phyloP scores from a whole-genome alignment of 1,140 invertebrate genomes.

The Scaptomyza hsui region DNA sequence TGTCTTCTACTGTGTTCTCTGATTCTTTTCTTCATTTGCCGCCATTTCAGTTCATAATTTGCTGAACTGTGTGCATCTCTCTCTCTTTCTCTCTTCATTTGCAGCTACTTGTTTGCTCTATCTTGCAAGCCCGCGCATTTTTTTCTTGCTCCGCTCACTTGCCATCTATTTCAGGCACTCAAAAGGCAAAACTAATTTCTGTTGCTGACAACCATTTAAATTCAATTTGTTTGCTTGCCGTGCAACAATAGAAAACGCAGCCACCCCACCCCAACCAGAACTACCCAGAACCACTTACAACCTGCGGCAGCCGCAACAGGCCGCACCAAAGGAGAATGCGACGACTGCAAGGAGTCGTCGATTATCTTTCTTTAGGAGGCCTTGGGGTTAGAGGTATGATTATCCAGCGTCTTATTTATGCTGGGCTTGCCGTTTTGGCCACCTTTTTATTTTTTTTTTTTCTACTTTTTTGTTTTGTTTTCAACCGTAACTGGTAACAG shows the following conservation, averaged over 20 bases:
- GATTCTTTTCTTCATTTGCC: constrained; percentile 6
- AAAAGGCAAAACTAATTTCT: constrained; percentile 74
- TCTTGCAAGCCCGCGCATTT: not conserved
- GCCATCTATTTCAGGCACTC: constrained; percentile 31
- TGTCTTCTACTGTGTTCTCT: not conserved
- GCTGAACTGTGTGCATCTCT: constrained; percentile 1
- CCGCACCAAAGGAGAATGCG: constrained; percentile 12
- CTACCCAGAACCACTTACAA: not conserved
- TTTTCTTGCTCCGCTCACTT: not conserved
- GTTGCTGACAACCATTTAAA: constrained; percentile 76
- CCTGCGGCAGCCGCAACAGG: constrained; percentile 9
- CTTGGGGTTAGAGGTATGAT: constrained; percentile 19
- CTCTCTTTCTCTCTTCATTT: not conserved
- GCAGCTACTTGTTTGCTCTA: constrained; percentile 7
- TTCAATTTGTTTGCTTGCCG: constrained; percentile 56
- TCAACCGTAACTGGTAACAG: constrained; percentile 4
- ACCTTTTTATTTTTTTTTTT: constrained; percentile 21
- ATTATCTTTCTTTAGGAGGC: not conserved
- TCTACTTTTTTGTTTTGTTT: constrained; percentile 12
- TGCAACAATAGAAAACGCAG: constrained; percentile 26
- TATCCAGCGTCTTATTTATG: constrained; percentile 63
- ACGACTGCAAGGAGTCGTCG: constrained; percentile 8
- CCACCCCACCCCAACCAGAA: not conserved
- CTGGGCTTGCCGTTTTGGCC: constrained; percentile 46
- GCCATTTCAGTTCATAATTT: constrained; percentile 25